Conservation (phyloP, 2,888 invertebrate genomes). For the Tipula confusa region DNA sequence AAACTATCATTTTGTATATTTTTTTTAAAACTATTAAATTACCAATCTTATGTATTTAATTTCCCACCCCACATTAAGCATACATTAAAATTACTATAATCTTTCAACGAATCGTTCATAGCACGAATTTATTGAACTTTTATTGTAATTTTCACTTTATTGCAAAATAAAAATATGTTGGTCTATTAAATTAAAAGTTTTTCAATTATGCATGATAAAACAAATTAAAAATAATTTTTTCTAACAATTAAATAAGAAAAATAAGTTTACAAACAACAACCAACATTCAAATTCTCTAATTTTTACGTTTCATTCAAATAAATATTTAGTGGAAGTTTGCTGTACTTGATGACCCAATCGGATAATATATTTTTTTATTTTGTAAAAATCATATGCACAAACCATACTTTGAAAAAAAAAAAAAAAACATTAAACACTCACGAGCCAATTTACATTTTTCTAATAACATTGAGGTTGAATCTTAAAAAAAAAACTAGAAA, state of each 20-base stretch:
- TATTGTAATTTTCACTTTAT: not conserved
- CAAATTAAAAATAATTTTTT: not conserved
- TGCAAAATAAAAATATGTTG: not conserved
- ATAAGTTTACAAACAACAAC: no score
- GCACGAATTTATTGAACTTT: not conserved
- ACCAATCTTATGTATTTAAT: no score
- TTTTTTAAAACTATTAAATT: no score
- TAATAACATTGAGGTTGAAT: not conserved
- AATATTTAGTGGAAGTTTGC: not conserved
- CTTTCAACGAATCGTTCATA: no score
- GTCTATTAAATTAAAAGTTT: not conserved
- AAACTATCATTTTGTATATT: no score
- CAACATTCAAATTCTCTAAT: not conserved
- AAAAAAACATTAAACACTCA: not conserved
- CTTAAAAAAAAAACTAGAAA: not conserved
- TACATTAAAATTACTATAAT: no score
- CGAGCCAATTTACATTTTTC: not conserved
- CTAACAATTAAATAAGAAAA: not conserved
- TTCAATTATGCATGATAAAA: not conserved
- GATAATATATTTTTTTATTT: not conserved
- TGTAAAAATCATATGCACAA: not conserved
- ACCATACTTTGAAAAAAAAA: not conserved
- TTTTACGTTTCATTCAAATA: not conserved
- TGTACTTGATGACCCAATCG: not conserved
- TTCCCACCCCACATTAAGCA: no score